phyloP scores from a whole-genome alignment of 2,797 vertebrate genomes.

The Darevskia mixta region DNA sequence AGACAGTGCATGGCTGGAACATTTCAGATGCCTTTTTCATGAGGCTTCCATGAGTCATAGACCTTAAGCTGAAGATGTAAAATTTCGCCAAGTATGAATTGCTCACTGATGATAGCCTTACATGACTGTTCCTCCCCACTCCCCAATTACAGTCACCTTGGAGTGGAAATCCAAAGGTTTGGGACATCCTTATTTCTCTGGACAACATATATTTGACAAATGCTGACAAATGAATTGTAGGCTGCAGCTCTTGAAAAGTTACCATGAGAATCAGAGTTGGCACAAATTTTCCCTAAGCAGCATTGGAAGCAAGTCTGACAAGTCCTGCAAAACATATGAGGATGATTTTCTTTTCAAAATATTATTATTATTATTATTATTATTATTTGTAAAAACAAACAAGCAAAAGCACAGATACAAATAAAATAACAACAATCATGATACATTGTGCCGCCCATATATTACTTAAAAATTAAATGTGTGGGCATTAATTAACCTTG shows the following conservation, averaged over 20 bases:
- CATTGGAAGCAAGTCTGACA: too few relatives aligned
- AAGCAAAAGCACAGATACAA: too few relatives aligned
- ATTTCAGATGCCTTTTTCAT: constrained; percentile 9
- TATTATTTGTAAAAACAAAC: too few relatives aligned
- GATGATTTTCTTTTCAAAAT: too few relatives aligned
- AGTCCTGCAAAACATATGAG: too few relatives aligned
- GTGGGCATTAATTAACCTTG: too few relatives aligned
- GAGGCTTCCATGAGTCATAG: constrained; percentile 9
- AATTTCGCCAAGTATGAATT: background rate
- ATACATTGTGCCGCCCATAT: too few relatives aligned
- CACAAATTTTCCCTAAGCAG: too few relatives aligned
- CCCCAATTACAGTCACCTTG: background rate
- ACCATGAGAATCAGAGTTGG: background rate
- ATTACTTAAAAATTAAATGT: too few relatives aligned
- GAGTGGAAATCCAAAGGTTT: background rate
- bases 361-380: too few relatives aligned
- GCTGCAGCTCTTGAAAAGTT: background rate
- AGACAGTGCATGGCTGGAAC: background rate
- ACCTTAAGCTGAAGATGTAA: background rate
- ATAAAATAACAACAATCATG: too few relatives aligned
- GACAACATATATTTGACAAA: background rate
- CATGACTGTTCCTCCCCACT: background rate
- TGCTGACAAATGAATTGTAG: background rate
- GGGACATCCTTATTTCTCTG: background rate
- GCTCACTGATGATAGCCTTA: background rate